Evolutionary conservation across 2,797 vertebrate species (phyloP), one percentile per base, ranked within the genome.

Genomic region (Balearica regulorum): DNA sequence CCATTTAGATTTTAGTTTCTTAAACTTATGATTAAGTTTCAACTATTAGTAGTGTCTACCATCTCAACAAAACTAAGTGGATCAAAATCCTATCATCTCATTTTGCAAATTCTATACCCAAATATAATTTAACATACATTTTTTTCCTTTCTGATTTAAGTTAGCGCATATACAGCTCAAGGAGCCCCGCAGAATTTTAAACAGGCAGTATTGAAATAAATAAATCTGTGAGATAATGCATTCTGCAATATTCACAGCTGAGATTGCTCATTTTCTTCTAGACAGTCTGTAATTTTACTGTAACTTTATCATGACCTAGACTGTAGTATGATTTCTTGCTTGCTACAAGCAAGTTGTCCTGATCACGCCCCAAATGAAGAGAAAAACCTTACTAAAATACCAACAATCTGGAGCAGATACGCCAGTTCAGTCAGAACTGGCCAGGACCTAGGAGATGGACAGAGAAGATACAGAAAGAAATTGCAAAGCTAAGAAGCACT

Each of bases 251-350:
- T 83, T 92, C 83, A 79, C 53, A 81, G 57, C 49, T 89, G 57
- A 94, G 68, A 89, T 58, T 84, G 70, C 70, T 97, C 62, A n/a
- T 95, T 95, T 96, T 91, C 69, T 94, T 88, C 76, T 61, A 84
- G 61, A 64, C 46, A 66, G 39, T 84, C 71, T 79, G 55, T 62
- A 93, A 88, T 91, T 95, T 88, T 82, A 82, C 69, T 75, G 79
- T 90, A 96, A 91, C 62, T 82, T 94, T 78, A 75, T 69, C 49
- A 41, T 82, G 83, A 95, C 87, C 66, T 48, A 73, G 31, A 61
- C 43, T 61, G 16, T 28, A 69, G 37, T 48, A 79, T 17, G 51
- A 90, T 88, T 87, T 86, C 87, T 76, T 91, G 48, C 21, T 73
- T 85, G n/a, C 87, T 86, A 55, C 22, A 85, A 68, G 57, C 75